Percentiles rank a stretch among this genome's conserved stretches.
Conservation (phyloP, 2,113 vertebrate species). For the Megaceryle torquata region DNA sequence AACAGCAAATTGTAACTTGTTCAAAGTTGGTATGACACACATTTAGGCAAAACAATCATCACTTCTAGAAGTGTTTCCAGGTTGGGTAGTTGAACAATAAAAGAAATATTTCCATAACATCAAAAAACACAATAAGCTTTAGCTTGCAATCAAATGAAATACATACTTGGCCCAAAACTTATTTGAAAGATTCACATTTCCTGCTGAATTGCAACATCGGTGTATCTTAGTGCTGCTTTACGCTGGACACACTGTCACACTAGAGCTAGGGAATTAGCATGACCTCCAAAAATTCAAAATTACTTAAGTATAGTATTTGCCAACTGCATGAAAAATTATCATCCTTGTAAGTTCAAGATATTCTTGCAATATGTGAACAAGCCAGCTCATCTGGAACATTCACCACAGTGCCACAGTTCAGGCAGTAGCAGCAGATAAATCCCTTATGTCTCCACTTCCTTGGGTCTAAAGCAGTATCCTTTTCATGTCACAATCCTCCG, state of each 20-base stretch:
- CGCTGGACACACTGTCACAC: not conserved
- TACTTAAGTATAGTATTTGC: not conserved
- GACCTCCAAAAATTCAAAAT: not conserved
- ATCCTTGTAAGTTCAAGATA: not conserved
- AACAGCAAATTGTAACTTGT: not conserved
- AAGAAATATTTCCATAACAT: not conserved
- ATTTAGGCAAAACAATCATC: not conserved
- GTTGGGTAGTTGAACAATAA: not conserved
- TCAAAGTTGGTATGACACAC: not conserved
- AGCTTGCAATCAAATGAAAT: constrained; percentile 10
- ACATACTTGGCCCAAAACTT: not conserved
- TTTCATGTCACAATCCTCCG: not conserved
- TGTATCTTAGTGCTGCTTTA: not conserved
- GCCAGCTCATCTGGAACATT: not conserved
- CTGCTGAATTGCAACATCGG: not conserved
- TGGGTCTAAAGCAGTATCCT: not conserved
- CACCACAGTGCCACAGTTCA: not conserved
- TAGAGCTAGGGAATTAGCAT: not conserved
- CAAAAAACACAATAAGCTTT: not conserved
- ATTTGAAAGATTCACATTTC: not conserved
- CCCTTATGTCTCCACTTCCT: not conserved
- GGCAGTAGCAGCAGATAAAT: not conserved
- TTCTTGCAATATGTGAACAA: not conserved
- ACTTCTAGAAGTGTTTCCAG: not conserved
- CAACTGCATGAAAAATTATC: not conserved